These are phyloP conservation scores for Ptychoptera albimana DNA, from an alignment of 2,888 invertebrate genomes.

Conservation along the genomic window DNA sequence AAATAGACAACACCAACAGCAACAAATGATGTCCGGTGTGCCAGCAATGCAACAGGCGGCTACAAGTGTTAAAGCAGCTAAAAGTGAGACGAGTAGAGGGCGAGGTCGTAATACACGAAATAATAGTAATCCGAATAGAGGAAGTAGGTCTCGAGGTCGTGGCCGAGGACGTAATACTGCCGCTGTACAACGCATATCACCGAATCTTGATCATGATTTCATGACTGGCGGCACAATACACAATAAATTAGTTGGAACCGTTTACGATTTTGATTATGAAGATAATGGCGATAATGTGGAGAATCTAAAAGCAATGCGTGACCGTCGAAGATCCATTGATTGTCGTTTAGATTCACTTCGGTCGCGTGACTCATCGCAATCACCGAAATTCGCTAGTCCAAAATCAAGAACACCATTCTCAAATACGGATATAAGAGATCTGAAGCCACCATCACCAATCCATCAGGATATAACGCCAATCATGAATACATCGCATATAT, in stretches of 20 bases:
- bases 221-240: conserved; percentile 43
- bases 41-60: conserved; percentile 41
- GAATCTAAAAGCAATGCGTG: conserved; percentile 62
- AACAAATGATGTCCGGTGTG: conserved; percentile 31
- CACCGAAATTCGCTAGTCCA: conserved; percentile 33
- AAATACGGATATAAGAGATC: conserved; percentile 31
- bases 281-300: conserved; percentile 65
- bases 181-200: conserved; percentile 15
- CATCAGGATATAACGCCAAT: conserved; percentile 1
- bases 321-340: conserved; percentile 59
- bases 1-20: conserved; percentile 18
- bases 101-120: conserved; percentile 21
- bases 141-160: conserved; percentile 28
- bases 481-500: conserved; percentile 3
- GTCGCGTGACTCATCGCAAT: conserved; percentile 35
- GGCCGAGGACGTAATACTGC: conserved; percentile 28
- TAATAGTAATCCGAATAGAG: conserved; percentile 6
- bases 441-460: conserved; percentile 30
- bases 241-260: conserved; percentile 69
- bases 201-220: conserved; percentile 35
- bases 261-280: conserved; percentile 72
- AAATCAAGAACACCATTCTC: conserved; percentile 5
- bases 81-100: conserved; percentile 16
- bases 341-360: conserved; percentile 34
- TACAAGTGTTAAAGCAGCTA: conserved; percentile 31